phyloP scores from a whole-genome alignment of 2,888 invertebrate species.

The Nomada hirtipes region DNA sequence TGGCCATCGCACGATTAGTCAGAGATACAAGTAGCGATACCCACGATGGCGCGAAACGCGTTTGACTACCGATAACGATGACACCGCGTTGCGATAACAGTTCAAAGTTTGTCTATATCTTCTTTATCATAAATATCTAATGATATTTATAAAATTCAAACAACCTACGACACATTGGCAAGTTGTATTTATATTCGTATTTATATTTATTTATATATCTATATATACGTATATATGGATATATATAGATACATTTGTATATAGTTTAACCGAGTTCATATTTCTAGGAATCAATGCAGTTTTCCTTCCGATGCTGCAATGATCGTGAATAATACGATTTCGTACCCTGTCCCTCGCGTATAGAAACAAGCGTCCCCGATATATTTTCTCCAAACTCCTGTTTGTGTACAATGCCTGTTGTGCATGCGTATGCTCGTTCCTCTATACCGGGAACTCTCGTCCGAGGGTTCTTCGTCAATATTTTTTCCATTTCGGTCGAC shows the following conservation, averaged over 20 bases:
- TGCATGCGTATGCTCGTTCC: slow-evolving; percentile 2
- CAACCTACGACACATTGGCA: slow-evolving; percentile 49
- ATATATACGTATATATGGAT: slow-evolving; percentile 16
- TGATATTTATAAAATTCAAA: slow-evolving; percentile 1
- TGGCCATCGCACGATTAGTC: slow-evolving; percentile 32
- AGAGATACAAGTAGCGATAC: slow-evolving; percentile 15
- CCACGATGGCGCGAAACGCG: neutral
- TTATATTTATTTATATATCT: too few relatives aligned
- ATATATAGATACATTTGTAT: slow-evolving; percentile 43
- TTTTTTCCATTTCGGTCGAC: slow-evolving; percentile 53
- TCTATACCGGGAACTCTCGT: slow-evolving; percentile 15
- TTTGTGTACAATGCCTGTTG: slow-evolving; percentile 22
- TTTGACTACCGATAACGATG: slow-evolving; percentile 36
- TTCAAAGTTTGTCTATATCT: slow-evolving; percentile 30
- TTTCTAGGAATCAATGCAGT: slow-evolving; percentile 46
- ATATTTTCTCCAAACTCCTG: slow-evolving; percentile 15
- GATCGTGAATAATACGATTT: slow-evolving; percentile 40
- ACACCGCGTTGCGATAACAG: slow-evolving; percentile 29
- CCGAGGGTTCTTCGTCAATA: slow-evolving; percentile 38
- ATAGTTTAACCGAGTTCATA: slow-evolving; percentile 49
- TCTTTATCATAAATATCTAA: slow-evolving; percentile 60
- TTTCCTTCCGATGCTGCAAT: slow-evolving; percentile 23
- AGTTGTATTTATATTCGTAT: slow-evolving; percentile 23
- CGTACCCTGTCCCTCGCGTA: slow-evolving; percentile 53
- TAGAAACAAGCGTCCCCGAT: slow-evolving; percentile 43